Evolutionary conservation across 37 sponge, comb jelly and placozoan species (phyloP).

Genomic region (Aphrocallistes beatrix): DNA sequence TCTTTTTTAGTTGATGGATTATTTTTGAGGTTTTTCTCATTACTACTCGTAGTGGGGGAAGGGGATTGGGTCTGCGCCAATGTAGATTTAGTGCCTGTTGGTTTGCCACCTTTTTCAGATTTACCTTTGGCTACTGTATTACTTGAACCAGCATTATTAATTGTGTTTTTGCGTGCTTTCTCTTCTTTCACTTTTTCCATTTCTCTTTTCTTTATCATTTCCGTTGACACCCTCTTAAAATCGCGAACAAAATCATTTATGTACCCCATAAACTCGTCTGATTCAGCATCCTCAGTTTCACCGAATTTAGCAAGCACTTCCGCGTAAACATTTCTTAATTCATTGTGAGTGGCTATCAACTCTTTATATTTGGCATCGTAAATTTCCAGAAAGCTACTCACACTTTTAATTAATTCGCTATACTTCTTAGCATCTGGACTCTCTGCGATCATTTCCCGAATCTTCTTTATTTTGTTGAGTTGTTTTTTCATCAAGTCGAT

Average conservation of each 20-base stretch:
- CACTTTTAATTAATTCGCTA: not conserved
- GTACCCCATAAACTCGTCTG: not conserved
- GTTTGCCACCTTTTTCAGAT: too few relatives aligned
- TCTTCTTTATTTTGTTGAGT: slow-evolving; percentile 8
- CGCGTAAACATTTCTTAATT: not conserved
- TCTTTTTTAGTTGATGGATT: too few relatives aligned
- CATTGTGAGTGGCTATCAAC: not conserved
- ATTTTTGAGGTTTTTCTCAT: not conserved
- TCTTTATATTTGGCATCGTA: not conserved
- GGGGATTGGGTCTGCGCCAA: too few relatives aligned
- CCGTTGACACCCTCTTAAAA: not conserved
- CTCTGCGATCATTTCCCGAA: not conserved
- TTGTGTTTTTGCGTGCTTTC: not conserved
- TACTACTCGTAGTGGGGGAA: not conserved
- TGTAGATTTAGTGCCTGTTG: too few relatives aligned
- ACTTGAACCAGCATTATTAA: too few relatives aligned
- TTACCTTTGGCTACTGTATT: too few relatives aligned
- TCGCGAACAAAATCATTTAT: slow-evolving; percentile 18
- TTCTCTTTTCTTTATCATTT: not conserved
- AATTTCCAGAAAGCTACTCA: not conserved
- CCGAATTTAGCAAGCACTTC: not conserved
- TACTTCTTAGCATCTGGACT: not conserved
- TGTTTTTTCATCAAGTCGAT: not conserved
- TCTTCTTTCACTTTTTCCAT: not conserved
- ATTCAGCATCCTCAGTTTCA: not conserved